Evolutionary conservation across 2,888 invertebrate genomes (phyloP).

Genomic region (Autographa gamma): DNA sequence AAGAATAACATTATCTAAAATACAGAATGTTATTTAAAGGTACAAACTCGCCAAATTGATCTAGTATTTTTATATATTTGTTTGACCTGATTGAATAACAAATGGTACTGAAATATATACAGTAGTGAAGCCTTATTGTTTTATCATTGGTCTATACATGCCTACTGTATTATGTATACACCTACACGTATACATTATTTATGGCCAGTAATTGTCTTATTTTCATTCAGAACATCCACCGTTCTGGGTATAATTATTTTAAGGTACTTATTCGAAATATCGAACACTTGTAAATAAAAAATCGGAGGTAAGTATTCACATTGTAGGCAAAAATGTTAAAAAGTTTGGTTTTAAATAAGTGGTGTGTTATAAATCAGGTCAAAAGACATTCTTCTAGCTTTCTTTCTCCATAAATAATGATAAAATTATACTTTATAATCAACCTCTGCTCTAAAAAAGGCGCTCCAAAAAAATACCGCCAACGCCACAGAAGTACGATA

Average conservation of each 20-base stretch:
- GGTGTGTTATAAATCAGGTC: neutral
- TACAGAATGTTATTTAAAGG: neutral
- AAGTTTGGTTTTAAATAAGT: neutral
- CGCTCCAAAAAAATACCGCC: constrained; percentile 51
- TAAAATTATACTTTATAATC: constrained; percentile 21
- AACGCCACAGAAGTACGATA: constrained; percentile 35
- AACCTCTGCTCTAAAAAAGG: constrained; percentile 17
- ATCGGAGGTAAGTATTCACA: neutral
- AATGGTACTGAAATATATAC: neutral
- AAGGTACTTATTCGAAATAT: neutral
- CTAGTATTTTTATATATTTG: too few relatives aligned
- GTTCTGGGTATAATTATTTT: too few relatives aligned
- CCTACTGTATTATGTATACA: neutral
- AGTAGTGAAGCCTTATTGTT: neutral
- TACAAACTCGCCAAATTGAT: neutral
- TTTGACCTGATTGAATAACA: too few relatives aligned
- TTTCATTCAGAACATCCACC: neutral
- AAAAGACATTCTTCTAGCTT: neutral
- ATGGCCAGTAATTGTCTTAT: neutral
- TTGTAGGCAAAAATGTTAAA: neutral
- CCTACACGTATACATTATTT: neutral
- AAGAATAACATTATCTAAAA: neutral
- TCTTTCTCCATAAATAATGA: constrained; percentile 5
- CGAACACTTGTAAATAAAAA: neutral
- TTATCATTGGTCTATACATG: neutral